These are phyloP conservation scores for Macrotus californicus DNA, from an alignment of 2,113 vertebrate species.

Conservation along the genomic window DNA sequence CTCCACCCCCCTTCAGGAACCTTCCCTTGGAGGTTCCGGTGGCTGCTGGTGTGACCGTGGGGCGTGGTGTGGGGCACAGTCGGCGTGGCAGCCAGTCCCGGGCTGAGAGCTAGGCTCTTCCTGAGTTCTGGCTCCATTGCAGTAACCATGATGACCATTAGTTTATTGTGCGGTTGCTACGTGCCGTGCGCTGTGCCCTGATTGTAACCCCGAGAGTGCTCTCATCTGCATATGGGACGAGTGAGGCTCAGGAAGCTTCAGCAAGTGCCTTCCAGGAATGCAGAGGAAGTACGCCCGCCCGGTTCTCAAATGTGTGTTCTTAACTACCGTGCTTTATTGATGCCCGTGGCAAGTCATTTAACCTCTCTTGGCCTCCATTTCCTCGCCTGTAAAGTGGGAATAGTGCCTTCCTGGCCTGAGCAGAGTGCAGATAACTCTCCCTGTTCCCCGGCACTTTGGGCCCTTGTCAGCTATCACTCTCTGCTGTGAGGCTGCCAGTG, in stretches of 20 bases:
- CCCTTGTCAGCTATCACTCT: background rate
- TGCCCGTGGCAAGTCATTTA: background rate
- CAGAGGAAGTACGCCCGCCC: background rate
- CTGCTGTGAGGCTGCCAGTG: background rate
- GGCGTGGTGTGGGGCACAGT: too few relatives aligned
- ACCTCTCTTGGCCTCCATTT: background rate
- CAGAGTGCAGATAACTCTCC: background rate
- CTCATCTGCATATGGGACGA: background rate
- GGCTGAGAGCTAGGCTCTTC: background rate
- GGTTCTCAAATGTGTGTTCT: background rate
- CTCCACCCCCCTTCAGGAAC: background rate
- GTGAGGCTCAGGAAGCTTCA: background rate
- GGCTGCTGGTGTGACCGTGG: background rate
- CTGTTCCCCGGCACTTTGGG: background rate
- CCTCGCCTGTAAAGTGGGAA: background rate
- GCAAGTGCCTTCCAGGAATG: background rate
- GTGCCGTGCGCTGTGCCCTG: background rate
- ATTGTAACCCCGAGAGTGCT: background rate
- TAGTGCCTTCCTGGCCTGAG: background rate
- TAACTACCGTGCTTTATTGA: background rate
- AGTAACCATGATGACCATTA: fast-evolving
- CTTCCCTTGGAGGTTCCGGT: background rate
- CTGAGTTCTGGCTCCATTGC: background rate
- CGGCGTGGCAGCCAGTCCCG: background rate
- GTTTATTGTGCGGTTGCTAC: too few relatives aligned